Conservation (phyloP, 2,113 vertebrate genomes). For the Cacatua alba region DNA sequence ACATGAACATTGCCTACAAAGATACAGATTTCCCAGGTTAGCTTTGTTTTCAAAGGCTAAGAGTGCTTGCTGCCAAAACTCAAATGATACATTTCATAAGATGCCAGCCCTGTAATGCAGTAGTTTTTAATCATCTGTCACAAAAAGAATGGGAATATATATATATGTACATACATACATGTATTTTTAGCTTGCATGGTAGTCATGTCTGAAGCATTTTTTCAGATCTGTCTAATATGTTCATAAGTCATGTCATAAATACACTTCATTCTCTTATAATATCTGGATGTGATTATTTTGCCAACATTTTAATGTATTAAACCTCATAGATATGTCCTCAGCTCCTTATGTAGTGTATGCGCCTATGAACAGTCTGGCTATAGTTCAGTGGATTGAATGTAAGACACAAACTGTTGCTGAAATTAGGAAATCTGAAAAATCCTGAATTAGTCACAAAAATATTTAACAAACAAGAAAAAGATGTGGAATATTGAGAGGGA, state of each 20-base stretch:
- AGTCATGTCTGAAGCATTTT: slow-evolving; percentile 25
- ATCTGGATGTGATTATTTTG: not conserved
- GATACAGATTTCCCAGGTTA: slow-evolving; percentile 58
- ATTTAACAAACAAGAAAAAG: not conserved
- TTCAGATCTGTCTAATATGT: not conserved
- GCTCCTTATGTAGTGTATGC: not conserved
- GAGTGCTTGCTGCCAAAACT: slow-evolving; percentile 1
- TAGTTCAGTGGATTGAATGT: not conserved
- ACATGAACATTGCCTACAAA: slow-evolving; percentile 30
- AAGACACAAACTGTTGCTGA: not conserved
- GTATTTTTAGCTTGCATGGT: not conserved
- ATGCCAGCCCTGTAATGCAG: not conserved
- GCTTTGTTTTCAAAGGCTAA: slow-evolving; percentile 27
- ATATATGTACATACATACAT: not conserved
- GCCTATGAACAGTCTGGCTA: not conserved
- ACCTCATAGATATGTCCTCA: not conserved
- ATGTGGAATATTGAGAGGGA: not conserved
- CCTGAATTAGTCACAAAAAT: not conserved
- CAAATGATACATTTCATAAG: slow-evolving; percentile 6
- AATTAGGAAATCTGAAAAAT: not conserved
- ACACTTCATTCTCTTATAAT: not conserved
- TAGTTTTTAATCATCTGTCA: slow-evolving; percentile 8
- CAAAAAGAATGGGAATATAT: not conserved
- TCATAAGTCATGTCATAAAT: slow-evolving; percentile 8
- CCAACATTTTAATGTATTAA: not conserved